Percentiles rank a stretch among this genome's conserved stretches.
Conservation (phyloP, 2,113 vertebrate species). For the Dicaeum eximium region DNA sequence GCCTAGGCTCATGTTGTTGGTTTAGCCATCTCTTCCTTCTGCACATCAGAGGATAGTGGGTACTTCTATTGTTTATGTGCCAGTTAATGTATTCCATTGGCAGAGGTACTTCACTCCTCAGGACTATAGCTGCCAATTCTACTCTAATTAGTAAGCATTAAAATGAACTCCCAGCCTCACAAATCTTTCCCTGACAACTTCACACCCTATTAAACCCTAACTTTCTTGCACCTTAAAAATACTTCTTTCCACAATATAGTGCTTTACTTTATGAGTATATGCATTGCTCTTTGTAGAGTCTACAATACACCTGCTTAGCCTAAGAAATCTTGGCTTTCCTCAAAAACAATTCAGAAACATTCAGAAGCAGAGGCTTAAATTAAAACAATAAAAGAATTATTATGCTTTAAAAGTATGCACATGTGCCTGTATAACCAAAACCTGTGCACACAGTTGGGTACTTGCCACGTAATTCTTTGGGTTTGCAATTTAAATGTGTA, state of each 20-base stretch:
- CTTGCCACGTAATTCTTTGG: not conserved
- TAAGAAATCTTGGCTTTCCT: not conserved
- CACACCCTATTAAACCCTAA: constrained; percentile 9
- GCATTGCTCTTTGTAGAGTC: not conserved
- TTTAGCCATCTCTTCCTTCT: not conserved
- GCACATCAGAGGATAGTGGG: not conserved
- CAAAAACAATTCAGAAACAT: not conserved
- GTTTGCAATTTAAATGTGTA: not conserved
- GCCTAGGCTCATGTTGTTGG: not conserved
- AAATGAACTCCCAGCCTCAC: constrained; percentile 3
- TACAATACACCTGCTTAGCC: not conserved
- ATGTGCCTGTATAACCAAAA: not conserved
- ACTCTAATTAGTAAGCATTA: constrained; percentile 46
- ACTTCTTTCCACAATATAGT: not conserved
- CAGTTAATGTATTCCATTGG: not conserved
- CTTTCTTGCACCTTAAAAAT: constrained; percentile 13
- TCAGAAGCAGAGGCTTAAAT: not conserved
- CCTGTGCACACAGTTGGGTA: not conserved
- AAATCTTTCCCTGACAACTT: constrained; percentile 35
- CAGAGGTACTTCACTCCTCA: not conserved
- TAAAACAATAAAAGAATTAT: not conserved
- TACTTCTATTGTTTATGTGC: not conserved
- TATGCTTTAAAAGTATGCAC: not conserved
- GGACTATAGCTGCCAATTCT: constrained; percentile 24
- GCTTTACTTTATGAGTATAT: not conserved